phyloP scores from a whole-genome alignment of 2,888 invertebrate species.

The Erebia aethiops region DNA sequence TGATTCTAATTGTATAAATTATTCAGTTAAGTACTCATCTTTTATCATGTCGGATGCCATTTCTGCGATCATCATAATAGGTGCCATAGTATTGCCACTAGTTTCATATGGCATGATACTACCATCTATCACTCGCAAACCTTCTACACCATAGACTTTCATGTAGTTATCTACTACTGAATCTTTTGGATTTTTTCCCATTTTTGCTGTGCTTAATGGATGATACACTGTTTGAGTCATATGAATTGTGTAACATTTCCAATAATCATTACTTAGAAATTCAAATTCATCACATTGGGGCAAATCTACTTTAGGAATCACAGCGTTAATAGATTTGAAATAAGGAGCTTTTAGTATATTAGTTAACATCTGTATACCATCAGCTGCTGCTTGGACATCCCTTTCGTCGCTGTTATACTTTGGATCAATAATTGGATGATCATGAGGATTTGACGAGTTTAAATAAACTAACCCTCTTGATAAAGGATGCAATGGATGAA shows the following conservation, averaged over 20 bases:
- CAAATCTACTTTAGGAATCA: slow-evolving; percentile 52
- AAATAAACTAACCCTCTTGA: slow-evolving; percentile 83
- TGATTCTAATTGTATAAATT: too few species aligned
- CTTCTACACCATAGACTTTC: slow-evolving; percentile 84
- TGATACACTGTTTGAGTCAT: slow-evolving; percentile 82
- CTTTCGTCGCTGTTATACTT: slow-evolving; percentile 84
- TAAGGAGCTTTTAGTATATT: slow-evolving; percentile 53
- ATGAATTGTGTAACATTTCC: slow-evolving; percentile 75
- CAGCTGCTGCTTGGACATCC: slow-evolving; percentile 68
- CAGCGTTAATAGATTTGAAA: slow-evolving; percentile 54
- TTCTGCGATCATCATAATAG: slow-evolving; percentile 91
- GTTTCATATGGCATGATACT: slow-evolving; percentile 90
- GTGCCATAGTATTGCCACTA: slow-evolving; percentile 91
- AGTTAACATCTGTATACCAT: slow-evolving; percentile 56
- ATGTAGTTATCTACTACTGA: slow-evolving; percentile 80
- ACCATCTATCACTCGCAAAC: slow-evolving; percentile 88
- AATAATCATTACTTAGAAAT: slow-evolving; percentile 55
- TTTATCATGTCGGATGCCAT: slow-evolving; percentile 89
- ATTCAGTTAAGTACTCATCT: slow-evolving; percentile 50
- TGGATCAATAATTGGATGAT: slow-evolving; percentile 83
- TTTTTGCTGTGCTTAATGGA: slow-evolving; percentile 85
- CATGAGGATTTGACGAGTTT: slow-evolving; percentile 79
- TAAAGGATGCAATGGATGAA: slow-evolving; percentile 72
- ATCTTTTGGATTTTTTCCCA: slow-evolving; percentile 71
- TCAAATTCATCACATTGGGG: slow-evolving; percentile 51